Base-by-base conservation (phyloP, 1,140 invertebrate genomes). In the Theocolax elegans region DNA sequence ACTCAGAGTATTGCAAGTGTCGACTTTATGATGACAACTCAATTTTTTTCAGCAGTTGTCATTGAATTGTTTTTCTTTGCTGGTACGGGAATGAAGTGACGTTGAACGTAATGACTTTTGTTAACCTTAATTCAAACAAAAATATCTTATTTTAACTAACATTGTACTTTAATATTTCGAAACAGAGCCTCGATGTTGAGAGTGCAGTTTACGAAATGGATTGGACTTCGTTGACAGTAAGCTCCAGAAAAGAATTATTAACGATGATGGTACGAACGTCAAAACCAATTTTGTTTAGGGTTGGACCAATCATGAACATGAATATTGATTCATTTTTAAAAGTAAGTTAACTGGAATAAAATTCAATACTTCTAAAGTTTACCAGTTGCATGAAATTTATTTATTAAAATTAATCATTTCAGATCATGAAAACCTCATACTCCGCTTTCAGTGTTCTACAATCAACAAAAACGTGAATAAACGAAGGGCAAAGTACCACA, bases 21-120 rank as follows among this genome's bases (percentile, higher is more conserved):
- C 15, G 38, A 67, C 0, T 72, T 72, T 15, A 21, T 72, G 46
- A 72, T 72, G 64, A 72, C 70, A 1, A 46, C 23, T 19, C 70
- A 72, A 27, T 72, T 72, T 31, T 66, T 72, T 13, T 46, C 25
- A 7, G 70, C 70, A 0, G 70, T 72, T 8, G 64, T 67, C 3
- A 72, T 72, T n/a, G 70, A 72, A 62, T 54, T 72, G n/a, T 72
- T 62, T 64, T 72, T 72, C n/a, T 72, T 31, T 72, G 70, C 15
- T 72, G 70, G 70, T 72, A 72, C 13, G 70, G 70, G 19, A 72
- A 72, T 15, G 46, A 72, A 67, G 70, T 72, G 0, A 72, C 58
- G 0, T 53, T 72, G 10, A 29, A 62, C 23, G 70, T 72, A 72
- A 72, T 44, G 21, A 40, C 3, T 59, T n/a, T 13, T n/a, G n/a